Evolutionary conservation across 2,113 vertebrate species (phyloP), one percentile per base, ranked within the genome.

Genomic region (Agapornis roseicollis): DNA sequence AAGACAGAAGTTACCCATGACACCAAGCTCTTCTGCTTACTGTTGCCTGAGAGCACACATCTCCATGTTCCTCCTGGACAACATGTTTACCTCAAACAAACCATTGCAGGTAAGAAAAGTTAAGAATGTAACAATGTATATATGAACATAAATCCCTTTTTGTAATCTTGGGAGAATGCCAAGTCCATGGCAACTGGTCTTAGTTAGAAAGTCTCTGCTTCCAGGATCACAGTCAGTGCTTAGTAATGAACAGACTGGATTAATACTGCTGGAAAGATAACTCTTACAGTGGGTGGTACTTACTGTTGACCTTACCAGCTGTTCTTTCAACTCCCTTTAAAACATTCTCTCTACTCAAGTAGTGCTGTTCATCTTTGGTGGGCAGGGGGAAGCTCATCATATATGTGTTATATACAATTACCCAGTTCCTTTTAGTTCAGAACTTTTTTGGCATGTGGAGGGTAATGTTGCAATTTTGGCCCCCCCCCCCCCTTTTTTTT

Each of bases 31-130:
- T 98, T 99, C 94, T 98, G 98, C 93, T 95, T 99, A 35, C 96
- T 96, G 85, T 97, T 99, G 70, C 99, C 99, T 35, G 90, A 92
- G 80, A 98, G 98, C 95, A 98, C 98, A 50, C 96, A 98, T 89
- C 97, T 99, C 93, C 90, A 44, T 10, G 97, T 99, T 96, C 99
- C 99, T 66, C 91, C 98, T 46, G 99, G 99, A 70, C 98, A 98
- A 68, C 99, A 99, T 14, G 79, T 99, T 98, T 99, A 99, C 98
- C 98, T 99, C 98, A 99, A 98, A 95, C 97, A 98, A 44, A 78
- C 93, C 31, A 86, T 99, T 96, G 92, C 98, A 98, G 99, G 99
- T 99, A 97, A 97, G 89, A 80, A 63, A 73, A 93, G 80, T 7
- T 13, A 27, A 70, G 41, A 73, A 28, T 11, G 20, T 65, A 33